Percentiles rank a stretch among this genome's conserved stretches.
These are phyloP conservation scores for Harpalus rubripes DNA, from an alignment of 2,888 invertebrate genomes.

Conservation along the genomic window DNA sequence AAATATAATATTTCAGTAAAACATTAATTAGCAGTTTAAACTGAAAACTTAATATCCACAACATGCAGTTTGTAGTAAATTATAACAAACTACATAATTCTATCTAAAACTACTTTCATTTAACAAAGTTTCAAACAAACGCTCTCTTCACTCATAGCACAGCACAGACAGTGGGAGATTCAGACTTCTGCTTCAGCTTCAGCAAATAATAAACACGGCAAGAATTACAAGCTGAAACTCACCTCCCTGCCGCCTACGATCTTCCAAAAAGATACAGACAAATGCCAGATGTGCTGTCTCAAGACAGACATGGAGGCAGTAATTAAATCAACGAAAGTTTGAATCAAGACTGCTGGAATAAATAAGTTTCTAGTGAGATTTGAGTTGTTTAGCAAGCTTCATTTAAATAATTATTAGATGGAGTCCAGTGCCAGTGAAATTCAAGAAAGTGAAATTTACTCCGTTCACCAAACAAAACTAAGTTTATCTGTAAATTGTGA, in stretches of 20 bases:
- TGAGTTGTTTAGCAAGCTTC: constrained; percentile 24
- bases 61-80: neutral
- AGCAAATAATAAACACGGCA: constrained; percentile 21
- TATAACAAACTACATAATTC: constrained; percentile 8
- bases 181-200: neutral
- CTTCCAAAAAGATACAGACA: constrained; percentile 12
- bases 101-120: constrained; percentile 16
- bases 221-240: neutral
- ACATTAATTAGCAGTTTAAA: constrained; percentile 7
- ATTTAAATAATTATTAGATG: constrained; percentile 45
- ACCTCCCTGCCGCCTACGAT: constrained; percentile 3
- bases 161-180: neutral
- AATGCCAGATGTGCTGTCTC: constrained; percentile 13
- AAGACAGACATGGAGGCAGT: constrained; percentile 1
- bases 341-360: constrained; percentile 46
- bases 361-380: constrained; percentile 47
- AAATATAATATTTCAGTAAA: neutral
- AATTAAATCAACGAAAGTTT: constrained; percentile 40
- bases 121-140: constrained; percentile 4
- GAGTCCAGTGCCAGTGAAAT: constrained; percentile 22
- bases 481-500: neutral
- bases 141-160: neutral
- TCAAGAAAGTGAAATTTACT: constrained; percentile 34
- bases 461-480: constrained; percentile 9
- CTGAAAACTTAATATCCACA: neutral